A percentile compares a stretch with the other conserved stretches of the same genome.
phyloP scores from a whole-genome alignment of 2,888 invertebrate genomes.

The Galerucella nymphaeae region DNA sequence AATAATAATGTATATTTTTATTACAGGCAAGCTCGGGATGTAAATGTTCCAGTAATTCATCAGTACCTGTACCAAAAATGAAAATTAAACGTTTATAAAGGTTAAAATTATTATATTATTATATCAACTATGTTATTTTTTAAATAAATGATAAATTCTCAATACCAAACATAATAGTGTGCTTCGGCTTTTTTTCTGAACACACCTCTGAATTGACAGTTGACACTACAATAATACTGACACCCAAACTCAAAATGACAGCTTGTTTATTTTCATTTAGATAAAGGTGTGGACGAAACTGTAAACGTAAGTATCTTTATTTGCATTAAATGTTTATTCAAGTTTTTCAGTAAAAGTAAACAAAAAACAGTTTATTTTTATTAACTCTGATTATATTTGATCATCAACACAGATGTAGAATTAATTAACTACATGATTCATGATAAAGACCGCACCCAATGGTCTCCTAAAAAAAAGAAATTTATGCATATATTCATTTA shows the following conservation, averaged over 20 bases:
- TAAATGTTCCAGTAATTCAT: not conserved
- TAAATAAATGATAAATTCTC: not conserved
- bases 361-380: too few species aligned
- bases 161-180: not conserved
- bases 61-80: not conserved
- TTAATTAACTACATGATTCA: slow-evolving; percentile 9
- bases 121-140: not conserved
- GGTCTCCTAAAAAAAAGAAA: not conserved
- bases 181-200: not conserved
- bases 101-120: not conserved
- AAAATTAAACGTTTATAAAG: not conserved
- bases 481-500: not conserved
- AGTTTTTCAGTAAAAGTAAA: not conserved
- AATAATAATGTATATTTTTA: not conserved
- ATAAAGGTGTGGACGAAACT: not conserved
- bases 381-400: not conserved
- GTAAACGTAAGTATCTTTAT: slow-evolving; percentile 15
- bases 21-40: not conserved
- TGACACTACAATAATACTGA: slow-evolving; percentile 14
- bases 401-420: not conserved
- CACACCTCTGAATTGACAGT: not conserved
- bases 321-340: not conserved
- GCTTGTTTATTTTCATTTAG: slow-evolving; percentile 11
- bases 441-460: slow-evolving; percentile 6
- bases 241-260: not conserved